Evolutionary conservation across 2,113 vertebrate species (phyloP).

Genomic region (Mustela lutreola): DNA sequence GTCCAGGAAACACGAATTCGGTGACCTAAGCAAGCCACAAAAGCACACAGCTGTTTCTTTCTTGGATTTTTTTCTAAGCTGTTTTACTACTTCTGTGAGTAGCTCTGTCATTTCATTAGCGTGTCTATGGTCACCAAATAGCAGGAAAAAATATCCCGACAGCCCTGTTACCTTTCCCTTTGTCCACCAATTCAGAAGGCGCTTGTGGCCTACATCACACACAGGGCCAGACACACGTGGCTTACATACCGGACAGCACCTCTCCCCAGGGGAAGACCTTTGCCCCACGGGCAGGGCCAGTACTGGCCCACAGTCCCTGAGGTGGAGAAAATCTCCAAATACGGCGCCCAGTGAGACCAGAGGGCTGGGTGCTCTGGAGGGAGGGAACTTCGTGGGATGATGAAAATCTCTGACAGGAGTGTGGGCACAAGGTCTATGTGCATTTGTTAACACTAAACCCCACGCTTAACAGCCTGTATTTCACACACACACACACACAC

Average conservation of each 20-base stretch:
- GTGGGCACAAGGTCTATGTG: not conserved
- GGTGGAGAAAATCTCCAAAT: not conserved
- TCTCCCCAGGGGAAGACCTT: not conserved
- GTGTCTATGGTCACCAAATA: not conserved
- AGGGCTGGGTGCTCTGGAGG: not conserved
- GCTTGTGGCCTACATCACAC: not conserved
- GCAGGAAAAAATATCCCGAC: not conserved
- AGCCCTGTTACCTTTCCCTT: not conserved
- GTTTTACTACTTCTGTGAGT: not conserved
- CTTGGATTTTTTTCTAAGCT: not conserved
- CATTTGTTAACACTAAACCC: not conserved
- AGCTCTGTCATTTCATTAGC: not conserved
- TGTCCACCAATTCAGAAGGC: not conserved
- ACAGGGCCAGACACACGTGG: not conserved
- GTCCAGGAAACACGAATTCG: accelerated
- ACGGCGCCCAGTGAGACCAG: accelerated
- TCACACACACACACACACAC: not conserved
- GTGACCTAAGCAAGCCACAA: not conserved
- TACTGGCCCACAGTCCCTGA: no score
- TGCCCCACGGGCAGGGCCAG: accelerated
- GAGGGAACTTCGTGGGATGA: not conserved
- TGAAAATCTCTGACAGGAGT: not conserved
- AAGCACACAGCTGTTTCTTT: not conserved
- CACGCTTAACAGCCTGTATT: not conserved
- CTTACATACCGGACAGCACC: accelerated